These are phyloP conservation scores for Pachypeltis micranthus DNA, from an alignment of 1,140 invertebrate genomes.

Conservation along the genomic window DNA sequence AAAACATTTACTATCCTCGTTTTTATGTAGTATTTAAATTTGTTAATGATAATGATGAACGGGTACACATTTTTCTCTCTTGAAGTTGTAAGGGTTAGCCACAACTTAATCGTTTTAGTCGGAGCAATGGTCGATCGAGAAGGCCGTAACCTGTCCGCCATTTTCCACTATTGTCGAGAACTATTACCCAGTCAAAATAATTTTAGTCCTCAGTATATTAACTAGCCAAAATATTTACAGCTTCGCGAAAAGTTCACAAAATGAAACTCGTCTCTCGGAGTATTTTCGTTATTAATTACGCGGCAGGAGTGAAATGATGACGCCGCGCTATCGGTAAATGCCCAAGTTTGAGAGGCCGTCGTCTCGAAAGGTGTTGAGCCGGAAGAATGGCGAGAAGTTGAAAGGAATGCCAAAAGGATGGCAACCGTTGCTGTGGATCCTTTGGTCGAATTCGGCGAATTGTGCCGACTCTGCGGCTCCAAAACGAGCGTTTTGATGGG, in stretches of 20 bases:
- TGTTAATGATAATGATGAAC: too few relatives aligned
- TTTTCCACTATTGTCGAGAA: not conserved
- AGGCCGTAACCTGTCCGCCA: not conserved
- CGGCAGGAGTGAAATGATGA: too few relatives aligned
- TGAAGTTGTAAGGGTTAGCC: too few relatives aligned
- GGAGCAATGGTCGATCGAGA: too few relatives aligned
- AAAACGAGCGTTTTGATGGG: slow-evolving; percentile 43
- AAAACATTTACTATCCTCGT: too few relatives aligned
- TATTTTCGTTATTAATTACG: too few relatives aligned
- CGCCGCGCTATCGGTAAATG: too few relatives aligned
- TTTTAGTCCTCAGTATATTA: slow-evolving; percentile 15
- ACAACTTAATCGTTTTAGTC: too few relatives aligned
- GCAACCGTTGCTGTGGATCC: slow-evolving; percentile 15
- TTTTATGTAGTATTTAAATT: too few relatives aligned
- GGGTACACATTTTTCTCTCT: too few relatives aligned
- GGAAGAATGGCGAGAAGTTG: not conserved
- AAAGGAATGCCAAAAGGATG: slow-evolving; percentile 2
- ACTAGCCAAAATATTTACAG: slow-evolving; percentile 16
- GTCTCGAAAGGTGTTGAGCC: not conserved
- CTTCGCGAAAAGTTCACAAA: not conserved
- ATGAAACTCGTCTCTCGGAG: not conserved
- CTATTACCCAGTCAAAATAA: slow-evolving; percentile 20
- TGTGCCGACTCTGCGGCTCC: slow-evolving; percentile 44
- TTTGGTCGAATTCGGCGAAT: slow-evolving; percentile 36
- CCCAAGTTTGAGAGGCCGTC: too few relatives aligned